Percentiles rank a stretch among this genome's conserved stretches.
Evolutionary conservation across 2,113 vertebrate species (phyloP).

Genomic region (Dolichotis patagonum): DNA sequence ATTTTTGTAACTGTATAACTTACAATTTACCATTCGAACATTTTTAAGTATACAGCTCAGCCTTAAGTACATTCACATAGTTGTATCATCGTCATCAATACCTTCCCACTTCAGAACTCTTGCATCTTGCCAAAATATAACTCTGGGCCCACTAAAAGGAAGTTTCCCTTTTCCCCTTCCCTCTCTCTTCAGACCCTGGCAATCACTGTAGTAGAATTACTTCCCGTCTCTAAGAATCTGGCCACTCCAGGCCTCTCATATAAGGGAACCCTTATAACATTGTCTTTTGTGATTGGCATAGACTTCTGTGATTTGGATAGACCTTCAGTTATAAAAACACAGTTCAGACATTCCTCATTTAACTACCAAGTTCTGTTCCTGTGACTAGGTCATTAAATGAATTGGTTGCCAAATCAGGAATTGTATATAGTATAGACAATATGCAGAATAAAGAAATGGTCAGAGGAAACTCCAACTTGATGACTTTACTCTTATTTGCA

Average conservation of each 20-base stretch:
- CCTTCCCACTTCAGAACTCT: not conserved
- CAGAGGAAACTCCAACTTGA: not conserved
- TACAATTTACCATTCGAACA: not conserved
- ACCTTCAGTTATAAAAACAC: not conserved
- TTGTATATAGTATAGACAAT: not conserved
- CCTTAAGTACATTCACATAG: not conserved
- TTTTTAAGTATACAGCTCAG: not conserved
- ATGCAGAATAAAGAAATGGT: not conserved
- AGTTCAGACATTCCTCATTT: not conserved
- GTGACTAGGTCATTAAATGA: not conserved
- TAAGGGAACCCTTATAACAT: not conserved
- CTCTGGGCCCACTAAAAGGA: not conserved
- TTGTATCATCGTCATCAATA: not conserved
- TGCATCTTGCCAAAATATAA: not conserved
- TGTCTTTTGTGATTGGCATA: not conserved
- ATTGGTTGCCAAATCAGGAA: not conserved
- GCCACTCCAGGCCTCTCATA: not conserved
- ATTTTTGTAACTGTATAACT: not conserved
- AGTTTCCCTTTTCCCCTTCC: not conserved
- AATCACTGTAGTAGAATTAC: not conserved
- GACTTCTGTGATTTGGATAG: not conserved
- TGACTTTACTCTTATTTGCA: not conserved
- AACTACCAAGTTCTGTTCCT: not conserved
- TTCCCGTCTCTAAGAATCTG: not conserved
- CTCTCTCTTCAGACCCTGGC: not conserved